Evolutionary conservation across 2,797 vertebrate genomes (phyloP).

Genomic region (Girardinus metallicus): DNA sequence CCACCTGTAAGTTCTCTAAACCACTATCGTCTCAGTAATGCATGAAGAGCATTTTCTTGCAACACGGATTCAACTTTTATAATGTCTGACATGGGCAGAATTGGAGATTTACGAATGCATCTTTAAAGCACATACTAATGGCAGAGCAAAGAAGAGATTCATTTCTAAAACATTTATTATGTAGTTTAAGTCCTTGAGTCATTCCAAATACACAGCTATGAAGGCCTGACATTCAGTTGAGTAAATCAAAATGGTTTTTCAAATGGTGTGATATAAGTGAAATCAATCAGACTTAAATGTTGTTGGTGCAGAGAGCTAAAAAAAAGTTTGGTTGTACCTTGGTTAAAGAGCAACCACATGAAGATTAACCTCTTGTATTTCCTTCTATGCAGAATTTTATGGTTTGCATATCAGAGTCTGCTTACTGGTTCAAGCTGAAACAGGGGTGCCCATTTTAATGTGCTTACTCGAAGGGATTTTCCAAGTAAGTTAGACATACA

Average conservation of each 20-base stretch:
- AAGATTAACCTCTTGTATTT: neutral
- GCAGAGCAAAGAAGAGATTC: neutral
- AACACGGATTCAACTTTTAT: neutral
- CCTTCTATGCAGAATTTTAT: neutral
- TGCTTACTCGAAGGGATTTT: neutral
- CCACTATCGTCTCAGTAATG: slow-evolving; percentile 22
- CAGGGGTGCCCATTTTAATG: neutral
- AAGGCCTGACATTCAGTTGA: neutral
- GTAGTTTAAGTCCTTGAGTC: neutral
- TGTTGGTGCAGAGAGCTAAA: neutral
- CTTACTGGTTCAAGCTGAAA: neutral
- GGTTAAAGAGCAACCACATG: neutral
- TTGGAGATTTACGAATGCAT: neutral
- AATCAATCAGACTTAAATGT: neutral
- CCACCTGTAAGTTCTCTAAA: slow-evolving; percentile 32
- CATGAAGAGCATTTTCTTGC: neutral
- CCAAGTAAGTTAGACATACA: neutral
- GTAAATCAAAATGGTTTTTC: neutral
- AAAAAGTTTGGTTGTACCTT: neutral
- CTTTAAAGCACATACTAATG: neutral
- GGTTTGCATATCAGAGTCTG: neutral
- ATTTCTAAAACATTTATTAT: neutral
- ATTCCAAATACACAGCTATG: neutral
- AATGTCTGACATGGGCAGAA: neutral
- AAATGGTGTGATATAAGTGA: neutral